Evolutionary conservation across 2,888 invertebrate genomes (phyloP).

Genomic region (Eupithecia abbreviata): DNA sequence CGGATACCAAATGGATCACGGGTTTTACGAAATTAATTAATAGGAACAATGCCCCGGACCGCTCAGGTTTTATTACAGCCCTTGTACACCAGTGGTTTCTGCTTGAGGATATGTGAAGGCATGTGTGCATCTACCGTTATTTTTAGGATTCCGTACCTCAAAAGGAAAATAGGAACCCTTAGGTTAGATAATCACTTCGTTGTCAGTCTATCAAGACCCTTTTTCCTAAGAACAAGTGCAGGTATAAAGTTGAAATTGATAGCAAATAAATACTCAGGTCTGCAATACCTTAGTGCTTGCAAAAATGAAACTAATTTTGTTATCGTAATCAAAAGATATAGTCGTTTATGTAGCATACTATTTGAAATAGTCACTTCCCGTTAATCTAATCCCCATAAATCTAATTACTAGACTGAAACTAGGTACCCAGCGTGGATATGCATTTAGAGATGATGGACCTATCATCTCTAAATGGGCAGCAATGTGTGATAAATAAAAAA

Average conservation of each 20-base stretch:
- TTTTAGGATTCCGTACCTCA: background rate
- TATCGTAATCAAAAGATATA: background rate
- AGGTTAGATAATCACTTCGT: background rate
- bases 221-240: background rate
- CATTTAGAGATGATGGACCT: too few relatives aligned
- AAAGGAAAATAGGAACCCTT: background rate
- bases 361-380: background rate
- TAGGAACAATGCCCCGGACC: background rate
- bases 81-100: background rate
- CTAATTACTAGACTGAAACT: too few relatives aligned
- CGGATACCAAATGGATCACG: slow-evolving; percentile 12
- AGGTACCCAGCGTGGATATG: too few relatives aligned
- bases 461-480: too few relatives aligned
- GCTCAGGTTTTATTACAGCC: background rate
- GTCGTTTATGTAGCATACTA: background rate
- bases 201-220: background rate
- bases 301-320: background rate
- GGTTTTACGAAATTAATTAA: slow-evolving; percentile 15
- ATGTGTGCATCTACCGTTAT: background rate
- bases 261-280: background rate
- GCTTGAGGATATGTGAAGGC: background rate
- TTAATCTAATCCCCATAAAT: background rate
- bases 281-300: background rate
- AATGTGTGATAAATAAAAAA: too few relatives aligned
- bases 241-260: background rate